Conservation (phyloP, 2,113 vertebrate genomes). For the Entelurus aequoreus region DNA sequence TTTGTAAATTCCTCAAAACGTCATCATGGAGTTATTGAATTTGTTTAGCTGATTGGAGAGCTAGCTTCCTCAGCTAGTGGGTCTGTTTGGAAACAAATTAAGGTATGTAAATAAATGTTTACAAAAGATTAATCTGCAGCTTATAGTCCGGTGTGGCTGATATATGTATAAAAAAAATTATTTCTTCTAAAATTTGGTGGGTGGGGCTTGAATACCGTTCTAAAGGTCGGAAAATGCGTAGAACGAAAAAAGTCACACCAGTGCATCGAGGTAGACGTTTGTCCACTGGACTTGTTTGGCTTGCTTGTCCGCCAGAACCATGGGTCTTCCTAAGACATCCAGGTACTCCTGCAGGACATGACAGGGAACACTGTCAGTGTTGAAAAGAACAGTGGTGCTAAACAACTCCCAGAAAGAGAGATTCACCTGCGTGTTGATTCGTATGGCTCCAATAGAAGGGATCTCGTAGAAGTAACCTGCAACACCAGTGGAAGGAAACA, state of each 20-base stretch:
- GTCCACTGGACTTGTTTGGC: constrained; percentile 98
- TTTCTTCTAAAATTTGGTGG: too few relatives aligned
- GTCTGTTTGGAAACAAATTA: too few relatives aligned
- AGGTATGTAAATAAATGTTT: too few relatives aligned
- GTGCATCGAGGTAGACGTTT: constrained; percentile 93
- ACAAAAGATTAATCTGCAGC: too few relatives aligned
- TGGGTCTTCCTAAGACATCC: constrained; percentile 93
- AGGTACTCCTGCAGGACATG: constrained; percentile 82
- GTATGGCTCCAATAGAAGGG: constrained; percentile 94
- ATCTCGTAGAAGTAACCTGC: constrained; percentile 98
- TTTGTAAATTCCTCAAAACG: too few relatives aligned
- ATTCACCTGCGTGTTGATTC: constrained; percentile 95
- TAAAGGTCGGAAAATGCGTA: too few relatives aligned
- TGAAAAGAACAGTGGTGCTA: neutral
- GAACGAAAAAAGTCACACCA: constrained; percentile 70
- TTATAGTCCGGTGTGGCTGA: too few relatives aligned
- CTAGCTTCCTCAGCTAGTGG: too few relatives aligned
- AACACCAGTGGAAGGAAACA: neutral
- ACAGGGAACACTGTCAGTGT: neutral
- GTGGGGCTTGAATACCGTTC: too few relatives aligned
- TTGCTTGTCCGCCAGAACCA: constrained; percentile 91
- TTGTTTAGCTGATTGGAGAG: too few relatives aligned
- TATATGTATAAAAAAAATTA: too few relatives aligned
- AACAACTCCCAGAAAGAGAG: neutral
- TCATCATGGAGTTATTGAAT: too few relatives aligned